Conservation (phyloP, 2,113 vertebrate genomes). For the Lepus timidus region DNA sequence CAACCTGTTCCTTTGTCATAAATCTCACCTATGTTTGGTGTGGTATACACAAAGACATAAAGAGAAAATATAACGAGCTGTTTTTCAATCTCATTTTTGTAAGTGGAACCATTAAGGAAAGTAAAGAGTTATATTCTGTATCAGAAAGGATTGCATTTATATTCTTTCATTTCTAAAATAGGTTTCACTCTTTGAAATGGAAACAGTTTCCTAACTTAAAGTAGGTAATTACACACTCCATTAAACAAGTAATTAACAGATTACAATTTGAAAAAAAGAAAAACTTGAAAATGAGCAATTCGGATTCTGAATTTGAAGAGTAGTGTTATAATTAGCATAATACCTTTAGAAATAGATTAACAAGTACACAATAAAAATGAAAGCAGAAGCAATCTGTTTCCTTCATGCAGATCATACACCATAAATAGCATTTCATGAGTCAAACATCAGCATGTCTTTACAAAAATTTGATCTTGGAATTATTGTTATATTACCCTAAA, state of each 20-base stretch:
- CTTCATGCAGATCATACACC: conserved; percentile 67
- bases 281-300: conserved; percentile 89
- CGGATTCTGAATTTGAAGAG: conserved; percentile 86
- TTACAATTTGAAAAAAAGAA: conserved; percentile 85
- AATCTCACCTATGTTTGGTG: conserved; percentile 68
- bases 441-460: conserved; percentile 47
- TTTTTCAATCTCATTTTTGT: conserved; percentile 81
- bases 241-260: conserved; percentile 94
- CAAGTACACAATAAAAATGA: conserved; percentile 84
- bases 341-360: conserved; percentile 89
- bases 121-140: conserved; percentile 84
- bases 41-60: conserved; percentile 57
- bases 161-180: conserved; percentile 88
- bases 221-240: conserved; percentile 93
- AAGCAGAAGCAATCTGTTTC: conserved; percentile 80
- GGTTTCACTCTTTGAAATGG: conserved; percentile 89
- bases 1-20: conserved; percentile 54
- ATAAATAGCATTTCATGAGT: conserved; percentile 70
- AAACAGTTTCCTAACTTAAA: conserved; percentile 91
- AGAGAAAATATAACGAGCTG: conserved; percentile 74
- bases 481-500: background rate
- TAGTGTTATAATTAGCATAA: conserved; percentile 89
- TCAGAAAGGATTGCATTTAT: conserved; percentile 86
- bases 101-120: conserved; percentile 84
- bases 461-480: conserved; percentile 57